These are phyloP conservation scores for Dioctria linearis DNA, from an alignment of 2,888 invertebrate genomes.

Conservation along the genomic window DNA sequence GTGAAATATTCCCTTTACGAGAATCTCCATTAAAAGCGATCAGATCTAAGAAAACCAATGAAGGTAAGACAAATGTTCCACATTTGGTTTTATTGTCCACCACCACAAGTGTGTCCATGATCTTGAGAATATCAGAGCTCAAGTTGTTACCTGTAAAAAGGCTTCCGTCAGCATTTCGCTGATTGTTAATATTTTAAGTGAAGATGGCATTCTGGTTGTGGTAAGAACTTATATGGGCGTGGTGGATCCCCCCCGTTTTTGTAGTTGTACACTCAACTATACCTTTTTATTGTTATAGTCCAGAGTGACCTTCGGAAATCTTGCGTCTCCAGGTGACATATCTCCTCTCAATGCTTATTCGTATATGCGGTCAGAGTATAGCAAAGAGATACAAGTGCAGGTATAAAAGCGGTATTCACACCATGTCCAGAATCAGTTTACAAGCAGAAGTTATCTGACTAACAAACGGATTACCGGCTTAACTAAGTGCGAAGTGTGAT, in stretches of 20 bases:
- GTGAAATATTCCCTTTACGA: no score
- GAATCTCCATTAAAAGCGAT: no score
- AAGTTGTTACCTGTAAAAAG: no score
- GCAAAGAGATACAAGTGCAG: slow-evolving; percentile 6
- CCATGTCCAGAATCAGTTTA: slow-evolving; percentile 19
- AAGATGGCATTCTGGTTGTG: slow-evolving; percentile 1
- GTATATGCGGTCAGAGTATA: slow-evolving; percentile 8
- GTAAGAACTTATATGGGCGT: slow-evolving; percentile 3
- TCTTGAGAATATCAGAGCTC: no score
- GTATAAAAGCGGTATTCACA: slow-evolving; percentile 39
- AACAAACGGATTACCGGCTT: slow-evolving; percentile 36
- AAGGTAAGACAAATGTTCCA: no score
- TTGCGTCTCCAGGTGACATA: slow-evolving; percentile 37
- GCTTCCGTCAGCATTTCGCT: no score
- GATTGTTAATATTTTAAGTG: background rate
- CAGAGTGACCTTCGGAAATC: slow-evolving; percentile 19
- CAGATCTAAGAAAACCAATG: no score
- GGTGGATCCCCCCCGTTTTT: slow-evolving; percentile 15
- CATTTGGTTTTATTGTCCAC: no score
- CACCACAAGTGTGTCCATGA: no score
- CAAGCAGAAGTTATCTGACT: slow-evolving; percentile 34
- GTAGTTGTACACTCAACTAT: background rate
- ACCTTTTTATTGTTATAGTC: background rate
- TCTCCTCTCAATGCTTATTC: slow-evolving; percentile 26
- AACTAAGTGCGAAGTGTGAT: slow-evolving; percentile 24